A percentile compares a stretch with the other conserved stretches of the same genome.
These are phyloP conservation scores for Meghimatium bilineatum DNA, from an alignment of 2,888 invertebrate genomes.

Conservation along the genomic window DNA sequence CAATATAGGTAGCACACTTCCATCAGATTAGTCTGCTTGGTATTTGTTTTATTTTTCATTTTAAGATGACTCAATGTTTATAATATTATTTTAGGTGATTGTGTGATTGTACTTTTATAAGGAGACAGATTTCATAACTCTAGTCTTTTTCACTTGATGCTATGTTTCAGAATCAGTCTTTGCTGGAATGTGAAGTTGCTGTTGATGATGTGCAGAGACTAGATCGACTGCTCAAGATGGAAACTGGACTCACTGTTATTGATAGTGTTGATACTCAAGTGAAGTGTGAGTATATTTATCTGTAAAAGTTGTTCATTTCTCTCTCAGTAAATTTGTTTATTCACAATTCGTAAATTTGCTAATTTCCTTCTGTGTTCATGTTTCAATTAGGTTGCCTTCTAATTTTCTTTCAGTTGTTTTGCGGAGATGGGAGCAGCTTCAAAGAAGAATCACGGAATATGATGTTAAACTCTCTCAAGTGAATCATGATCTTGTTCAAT, in stretches of 20 bases:
- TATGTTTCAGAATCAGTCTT: slow-evolving; percentile 52
- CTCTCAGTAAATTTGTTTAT: background rate
- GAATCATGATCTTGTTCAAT: slow-evolving; percentile 71
- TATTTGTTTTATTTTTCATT: too few species aligned
- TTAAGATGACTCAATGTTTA: too few species aligned
- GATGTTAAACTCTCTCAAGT: slow-evolving; percentile 84
- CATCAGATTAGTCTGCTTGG: too few species aligned
- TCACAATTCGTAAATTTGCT: background rate
- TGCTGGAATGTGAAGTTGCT: slow-evolving; percentile 63
- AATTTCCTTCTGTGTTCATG: background rate
- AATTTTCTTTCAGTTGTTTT: slow-evolving; percentile 54
- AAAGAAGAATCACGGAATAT: slow-evolving; percentile 65
- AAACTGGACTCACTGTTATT: slow-evolving; percentile 79
- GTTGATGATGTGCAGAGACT: slow-evolving; percentile 64
- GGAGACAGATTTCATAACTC: background rate
- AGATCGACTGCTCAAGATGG: slow-evolving; percentile 75
- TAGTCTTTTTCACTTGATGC: background rate
- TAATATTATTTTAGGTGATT: too few species aligned
- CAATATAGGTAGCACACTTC: too few species aligned
- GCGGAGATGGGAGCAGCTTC: slow-evolving; percentile 73
- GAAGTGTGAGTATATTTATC: slow-evolving; percentile 79
- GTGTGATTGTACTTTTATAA: too few species aligned
- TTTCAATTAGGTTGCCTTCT: background rate
- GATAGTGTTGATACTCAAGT: slow-evolving; percentile 80
- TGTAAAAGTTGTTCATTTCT: background rate